Conservation (phyloP, 2,888 invertebrate species). For the Drosophila paranaensis region DNA sequence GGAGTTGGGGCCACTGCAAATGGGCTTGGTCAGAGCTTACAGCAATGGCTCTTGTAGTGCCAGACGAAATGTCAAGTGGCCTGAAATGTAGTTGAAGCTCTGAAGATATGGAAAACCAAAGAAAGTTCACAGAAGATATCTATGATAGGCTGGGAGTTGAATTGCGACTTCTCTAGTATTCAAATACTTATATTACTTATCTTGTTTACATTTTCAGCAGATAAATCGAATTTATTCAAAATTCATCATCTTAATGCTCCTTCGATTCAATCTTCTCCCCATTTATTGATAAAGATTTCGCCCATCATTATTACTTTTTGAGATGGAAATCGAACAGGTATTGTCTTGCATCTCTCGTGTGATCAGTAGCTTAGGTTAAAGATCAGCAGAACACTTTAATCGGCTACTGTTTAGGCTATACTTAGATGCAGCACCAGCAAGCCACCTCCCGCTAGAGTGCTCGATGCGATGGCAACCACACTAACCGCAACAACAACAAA, state of each 20-base stretch:
- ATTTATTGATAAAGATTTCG: no score
- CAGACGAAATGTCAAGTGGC: constrained; percentile 51
- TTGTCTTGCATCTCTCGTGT: constrained; percentile 4
- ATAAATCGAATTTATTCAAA: no score
- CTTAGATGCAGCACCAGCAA: neutral
- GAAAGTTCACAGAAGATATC: neutral
- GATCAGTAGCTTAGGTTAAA: constrained; percentile 32
- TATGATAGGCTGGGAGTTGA: no score
- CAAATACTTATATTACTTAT: no score
- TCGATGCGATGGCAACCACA: constrained; percentile 18
- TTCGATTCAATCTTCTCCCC: neutral
- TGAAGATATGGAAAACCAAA: neutral
- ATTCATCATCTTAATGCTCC: neutral
- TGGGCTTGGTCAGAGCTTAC: constrained; percentile 19
- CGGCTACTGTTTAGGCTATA: constrained; percentile 46
- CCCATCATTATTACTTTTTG: neutral
- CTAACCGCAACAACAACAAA: constrained; percentile 18
- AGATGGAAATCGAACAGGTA: neutral
- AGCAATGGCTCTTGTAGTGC: constrained; percentile 36
- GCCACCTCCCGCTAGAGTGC: neutral
- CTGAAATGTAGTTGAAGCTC: neutral
- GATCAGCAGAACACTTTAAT: constrained; percentile 44
- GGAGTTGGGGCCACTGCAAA: constrained; percentile 3
- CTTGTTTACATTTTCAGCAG: no score
- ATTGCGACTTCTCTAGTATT: no score